Conservation (phyloP, 2,888 invertebrate species). For the Herminia tarsipennalis region DNA sequence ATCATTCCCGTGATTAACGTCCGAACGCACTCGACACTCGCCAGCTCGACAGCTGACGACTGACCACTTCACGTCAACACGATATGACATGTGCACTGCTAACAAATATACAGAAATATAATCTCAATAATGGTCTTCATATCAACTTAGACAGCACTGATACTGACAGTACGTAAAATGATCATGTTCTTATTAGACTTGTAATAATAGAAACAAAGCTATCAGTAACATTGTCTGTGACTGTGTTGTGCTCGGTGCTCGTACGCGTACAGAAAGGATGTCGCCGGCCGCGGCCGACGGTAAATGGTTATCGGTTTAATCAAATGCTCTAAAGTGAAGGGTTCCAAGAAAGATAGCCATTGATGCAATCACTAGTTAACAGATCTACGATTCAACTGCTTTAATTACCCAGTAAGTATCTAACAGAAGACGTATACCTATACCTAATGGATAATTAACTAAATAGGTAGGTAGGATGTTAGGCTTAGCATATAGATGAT, state of each 20-base stretch:
- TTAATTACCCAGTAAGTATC: constrained; percentile 1
- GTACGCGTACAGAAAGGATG: no score
- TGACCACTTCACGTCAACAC: neutral
- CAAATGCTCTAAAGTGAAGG: neutral
- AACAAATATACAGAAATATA: no score
- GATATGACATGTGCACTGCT: no score
- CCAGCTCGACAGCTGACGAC: neutral
- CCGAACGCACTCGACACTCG: neutral
- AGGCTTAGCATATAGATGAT: no score
- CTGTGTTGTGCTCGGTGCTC: no score
- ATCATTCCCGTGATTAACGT: constrained; percentile 21
- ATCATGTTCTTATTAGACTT: no score
- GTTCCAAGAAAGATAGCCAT: constrained; percentile 4
- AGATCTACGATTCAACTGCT: neutral
- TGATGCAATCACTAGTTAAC: constrained; percentile 5
- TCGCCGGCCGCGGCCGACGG: neutral
- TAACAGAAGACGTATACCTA: neutral
- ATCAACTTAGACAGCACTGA: no score
- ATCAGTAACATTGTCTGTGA: no score
- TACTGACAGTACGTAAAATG: no score
- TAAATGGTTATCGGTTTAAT: constrained; percentile 4
- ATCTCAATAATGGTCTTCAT: no score
- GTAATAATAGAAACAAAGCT: no score
- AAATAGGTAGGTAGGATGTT: neutral
- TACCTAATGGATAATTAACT: neutral